A percentile compares a stretch with the other conserved stretches of the same genome.
Conservation (phyloP, 2,113 vertebrate species). For the Percopsis transmontana region DNA sequence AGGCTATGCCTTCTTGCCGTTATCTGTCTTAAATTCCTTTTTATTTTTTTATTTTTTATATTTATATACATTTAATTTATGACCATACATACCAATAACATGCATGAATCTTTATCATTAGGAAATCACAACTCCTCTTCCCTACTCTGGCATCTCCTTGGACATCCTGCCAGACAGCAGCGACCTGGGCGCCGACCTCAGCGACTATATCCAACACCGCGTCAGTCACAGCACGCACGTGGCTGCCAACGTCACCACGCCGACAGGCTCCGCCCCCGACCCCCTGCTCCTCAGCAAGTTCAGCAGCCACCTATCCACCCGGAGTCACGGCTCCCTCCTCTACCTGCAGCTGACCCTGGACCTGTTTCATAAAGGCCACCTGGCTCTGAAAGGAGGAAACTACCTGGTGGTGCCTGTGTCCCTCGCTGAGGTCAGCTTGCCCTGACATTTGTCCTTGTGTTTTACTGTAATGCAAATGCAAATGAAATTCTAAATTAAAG, state of each 20-base stretch:
- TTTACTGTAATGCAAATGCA: not conserved
- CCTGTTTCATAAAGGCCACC: conserved; percentile 92
- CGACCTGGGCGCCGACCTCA: conserved; percentile 89
- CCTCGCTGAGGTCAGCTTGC: conserved; percentile 82
- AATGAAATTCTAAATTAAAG: too few relatives aligned
- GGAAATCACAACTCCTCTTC: conserved; percentile 87
- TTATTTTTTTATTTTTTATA: too few relatives aligned
- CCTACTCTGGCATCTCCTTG: conserved; percentile 87
- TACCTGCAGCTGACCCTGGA: conserved; percentile 95
- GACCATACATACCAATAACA: not conserved
- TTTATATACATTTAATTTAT: too few relatives aligned
- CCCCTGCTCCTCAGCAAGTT: conserved; percentile 87
- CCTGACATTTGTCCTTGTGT: not conserved
- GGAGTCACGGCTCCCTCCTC: conserved; percentile 93
- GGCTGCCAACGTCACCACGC: conserved; percentile 88
- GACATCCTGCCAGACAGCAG: conserved; percentile 91
- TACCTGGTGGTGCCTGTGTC: conserved; percentile 96
- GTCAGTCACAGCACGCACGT: conserved; percentile 89
- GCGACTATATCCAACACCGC: conserved; percentile 91
- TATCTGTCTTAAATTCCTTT: too few relatives aligned
- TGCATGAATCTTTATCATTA: conserved; percentile 48
- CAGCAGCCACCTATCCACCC: conserved; percentile 89
- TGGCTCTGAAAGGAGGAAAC: conserved; percentile 93
- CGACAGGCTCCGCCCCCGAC: conserved; percentile 88
- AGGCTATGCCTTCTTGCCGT: too few relatives aligned